phyloP scores from a whole-genome alignment of 2,888 invertebrate genomes.

The Lypha dubia region DNA sequence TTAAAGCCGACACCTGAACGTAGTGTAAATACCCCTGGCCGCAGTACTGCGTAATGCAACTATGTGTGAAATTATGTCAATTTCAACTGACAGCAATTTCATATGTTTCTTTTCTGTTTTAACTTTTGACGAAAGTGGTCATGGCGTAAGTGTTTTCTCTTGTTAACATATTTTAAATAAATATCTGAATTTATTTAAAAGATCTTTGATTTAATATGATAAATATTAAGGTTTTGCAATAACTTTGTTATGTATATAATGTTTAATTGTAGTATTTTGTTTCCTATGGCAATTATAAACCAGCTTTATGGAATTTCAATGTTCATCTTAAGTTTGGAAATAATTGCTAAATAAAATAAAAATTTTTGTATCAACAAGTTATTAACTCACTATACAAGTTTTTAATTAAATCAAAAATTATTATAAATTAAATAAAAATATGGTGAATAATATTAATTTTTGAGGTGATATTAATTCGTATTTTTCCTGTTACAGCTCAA shows the following conservation, averaged over 20 bases:
- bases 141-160: constrained; percentile 80
- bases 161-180: constrained; percentile 8
- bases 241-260: not conserved
- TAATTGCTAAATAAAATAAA: constrained; percentile 81
- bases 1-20: no score
- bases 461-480: not conserved
- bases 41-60: constrained; percentile 18
- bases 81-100: not conserved
- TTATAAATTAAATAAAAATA: constrained; percentile 70
- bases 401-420: constrained; percentile 74
- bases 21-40: no score
- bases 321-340: constrained; percentile 82
- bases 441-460: not conserved
- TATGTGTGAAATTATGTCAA: not conserved
- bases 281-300: constrained; percentile 80
- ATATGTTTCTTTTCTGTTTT: constrained; percentile 75
- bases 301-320: constrained; percentile 81
- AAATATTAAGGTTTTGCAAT: not conserved
- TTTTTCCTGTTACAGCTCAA: constrained; percentile 87
- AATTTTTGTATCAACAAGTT: constrained; percentile 75
- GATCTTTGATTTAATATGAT: constrained; percentile 61
- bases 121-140: constrained; percentile 75
- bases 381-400: constrained; percentile 61
- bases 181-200: constrained; percentile 68
- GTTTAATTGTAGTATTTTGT: constrained; percentile 45